A percentile compares a stretch with the other conserved stretches of the same genome.
Conservation (phyloP, 2,888 invertebrate species). For the Lasioglossum figueresi region DNA sequence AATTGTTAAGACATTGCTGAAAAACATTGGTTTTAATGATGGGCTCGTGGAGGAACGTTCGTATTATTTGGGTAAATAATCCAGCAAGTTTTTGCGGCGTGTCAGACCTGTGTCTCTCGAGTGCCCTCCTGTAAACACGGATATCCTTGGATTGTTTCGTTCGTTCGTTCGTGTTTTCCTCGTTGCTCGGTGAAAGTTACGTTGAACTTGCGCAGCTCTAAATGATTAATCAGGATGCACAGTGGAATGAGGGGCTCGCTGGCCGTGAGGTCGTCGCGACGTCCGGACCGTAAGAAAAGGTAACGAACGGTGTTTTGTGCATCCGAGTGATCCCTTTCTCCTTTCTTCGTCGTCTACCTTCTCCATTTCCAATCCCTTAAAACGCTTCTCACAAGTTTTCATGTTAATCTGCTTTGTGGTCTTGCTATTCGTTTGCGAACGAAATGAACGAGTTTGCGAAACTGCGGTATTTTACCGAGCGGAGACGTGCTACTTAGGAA, state of each 20-base stretch:
- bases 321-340: background rate
- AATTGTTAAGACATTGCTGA: background rate
- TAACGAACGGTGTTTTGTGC: conserved; percentile 44
- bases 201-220: conserved; percentile 27
- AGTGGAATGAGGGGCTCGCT: conserved; percentile 80
- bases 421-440: background rate
- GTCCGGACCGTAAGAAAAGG: conserved; percentile 58
- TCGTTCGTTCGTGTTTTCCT: background rate
- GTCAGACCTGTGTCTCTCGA: background rate
- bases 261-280: conserved; percentile 68
- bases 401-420: background rate
- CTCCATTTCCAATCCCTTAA: background rate
- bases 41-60: background rate
- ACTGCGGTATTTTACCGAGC: background rate
- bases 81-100: background rate
- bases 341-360: background rate
- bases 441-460: background rate
- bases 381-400: background rate
- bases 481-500: background rate
- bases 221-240: conserved; percentile 73
- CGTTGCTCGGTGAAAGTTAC: conserved; percentile 1
- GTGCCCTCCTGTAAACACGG: conserved; percentile 10
- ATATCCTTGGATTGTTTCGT: background rate
- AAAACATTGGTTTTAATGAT: background rate
- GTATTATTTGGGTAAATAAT: background rate